Percentiles rank a stretch among this genome's conserved stretches.
phyloP scores from a whole-genome alignment of 2,113 vertebrate genomes.

The Sturnus vulgaris region DNA sequence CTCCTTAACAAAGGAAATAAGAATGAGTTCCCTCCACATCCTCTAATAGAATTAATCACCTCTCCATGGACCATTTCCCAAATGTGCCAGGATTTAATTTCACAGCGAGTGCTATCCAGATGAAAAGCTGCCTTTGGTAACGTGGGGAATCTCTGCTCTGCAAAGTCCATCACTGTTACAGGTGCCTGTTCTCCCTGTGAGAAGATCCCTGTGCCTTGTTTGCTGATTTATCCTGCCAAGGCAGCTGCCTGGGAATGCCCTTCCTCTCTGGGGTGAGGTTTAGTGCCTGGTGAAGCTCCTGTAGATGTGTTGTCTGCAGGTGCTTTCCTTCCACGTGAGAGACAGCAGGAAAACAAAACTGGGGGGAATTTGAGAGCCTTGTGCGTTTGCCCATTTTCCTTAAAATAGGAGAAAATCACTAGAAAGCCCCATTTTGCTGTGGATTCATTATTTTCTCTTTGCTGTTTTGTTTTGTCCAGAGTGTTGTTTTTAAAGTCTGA shows the following conservation, averaged over 20 bases:
- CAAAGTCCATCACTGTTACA: neutral
- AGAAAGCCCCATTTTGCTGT: neutral
- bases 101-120: neutral
- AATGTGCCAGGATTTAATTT: constrained; percentile 37
- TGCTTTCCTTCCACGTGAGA: neutral
- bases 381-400: neutral
- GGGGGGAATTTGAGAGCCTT: neutral
- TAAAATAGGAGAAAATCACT: neutral
- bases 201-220: neutral
- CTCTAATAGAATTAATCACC: constrained; percentile 9
- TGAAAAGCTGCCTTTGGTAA: neutral
- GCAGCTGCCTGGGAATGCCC: neutral
- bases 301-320: neutral
- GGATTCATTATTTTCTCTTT: neutral
- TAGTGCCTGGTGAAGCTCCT: neutral
- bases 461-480: neutral
- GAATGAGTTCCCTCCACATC: neutral
- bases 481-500: neutral
- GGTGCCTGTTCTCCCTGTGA: neutral
- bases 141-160: neutral
- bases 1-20: neutral
- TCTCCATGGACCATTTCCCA: constrained; percentile 21
- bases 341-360: neutral
- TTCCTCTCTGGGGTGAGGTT: neutral
- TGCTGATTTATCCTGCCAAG: neutral